Evolutionary conservation across 2,797 vertebrate species (phyloP), one percentile per base, ranked within the genome.

Genomic region (Lepus oiostolus): DNA sequence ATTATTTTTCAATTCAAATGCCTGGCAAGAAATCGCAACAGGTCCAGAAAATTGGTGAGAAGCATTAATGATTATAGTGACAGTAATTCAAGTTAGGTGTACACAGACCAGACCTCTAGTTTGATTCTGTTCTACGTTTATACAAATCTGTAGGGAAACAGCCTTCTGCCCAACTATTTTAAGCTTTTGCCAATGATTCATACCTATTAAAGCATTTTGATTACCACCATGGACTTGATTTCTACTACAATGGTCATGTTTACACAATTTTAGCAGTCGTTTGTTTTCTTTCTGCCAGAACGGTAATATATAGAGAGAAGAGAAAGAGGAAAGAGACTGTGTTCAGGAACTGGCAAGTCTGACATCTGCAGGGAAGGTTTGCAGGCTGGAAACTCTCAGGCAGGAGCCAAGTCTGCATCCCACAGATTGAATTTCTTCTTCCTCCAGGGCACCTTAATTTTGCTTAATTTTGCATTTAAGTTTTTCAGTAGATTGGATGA

Each of bases 151-250:
- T 26, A 74, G 30, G 65, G 26, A 11, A 83, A 12, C 3, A 68
- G 10, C 54, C 32, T 32, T 86, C 52, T 72, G 4, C 26, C 13
- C 5, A 82, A 42, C 28, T 92, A 84, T 90, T 84, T 75, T 75
- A 83, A 90, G 7, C 24, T 30, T 70, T 70, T 65, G 13, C 21
- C 52, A 62, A 11, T 79, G 54, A 81, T 76, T 84, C 47, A 62
- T 74, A 80, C 42, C 38, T 52, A 76, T 84, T 22, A 76, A 54
- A 93, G 17, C n/a, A 80, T 54, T 92, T 74, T 47, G 10, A 84
- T 79, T 26, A 68, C 14, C 28, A 77, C 11, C 88, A n/a, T 67
- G 58, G n/a, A 21, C 21, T 82, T 83, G 16, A 12, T 72, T 77
- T 82, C 62, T n/a, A 26, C 38, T 13, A 50, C 2, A 62, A 47